Conservation (phyloP, 2,888 invertebrate genomes). For the Seira sanloemensis region DNA sequence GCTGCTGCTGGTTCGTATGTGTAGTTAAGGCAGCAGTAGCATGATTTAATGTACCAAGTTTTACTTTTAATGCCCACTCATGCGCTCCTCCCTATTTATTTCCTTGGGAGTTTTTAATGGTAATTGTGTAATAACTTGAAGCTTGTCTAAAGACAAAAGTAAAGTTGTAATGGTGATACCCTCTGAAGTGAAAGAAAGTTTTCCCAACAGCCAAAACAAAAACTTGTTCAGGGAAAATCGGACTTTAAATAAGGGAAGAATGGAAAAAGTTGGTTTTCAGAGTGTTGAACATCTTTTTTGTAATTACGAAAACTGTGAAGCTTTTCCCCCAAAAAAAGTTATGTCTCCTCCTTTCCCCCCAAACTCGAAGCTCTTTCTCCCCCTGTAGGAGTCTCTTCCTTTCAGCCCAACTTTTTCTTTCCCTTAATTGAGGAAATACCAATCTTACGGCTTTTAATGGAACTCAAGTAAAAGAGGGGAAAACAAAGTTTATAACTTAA, state of each 20-base stretch:
- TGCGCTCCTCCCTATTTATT: not conserved
- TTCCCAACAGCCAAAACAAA: no score
- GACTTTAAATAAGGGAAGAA: slow-evolving; percentile 1
- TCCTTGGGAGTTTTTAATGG: not conserved
- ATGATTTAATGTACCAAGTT: no score
- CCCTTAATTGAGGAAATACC: slow-evolving; percentile 9
- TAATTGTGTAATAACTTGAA: slow-evolving; percentile 7
- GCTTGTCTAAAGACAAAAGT: slow-evolving; percentile 3
- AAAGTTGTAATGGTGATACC: slow-evolving; percentile 9
- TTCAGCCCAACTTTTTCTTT: not conserved
- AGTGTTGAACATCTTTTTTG: slow-evolving; percentile 11
- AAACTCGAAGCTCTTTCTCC: not conserved
- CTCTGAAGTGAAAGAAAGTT: not conserved
- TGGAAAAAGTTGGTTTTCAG: not conserved
- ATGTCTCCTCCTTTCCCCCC: slow-evolving; percentile 6
- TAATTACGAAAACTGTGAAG: slow-evolving; percentile 8
- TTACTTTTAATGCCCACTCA: not conserved
- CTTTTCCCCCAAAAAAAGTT: not conserved
- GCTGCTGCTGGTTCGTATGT: no score
- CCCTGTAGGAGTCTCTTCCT: not conserved
- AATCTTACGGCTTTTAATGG: not conserved
- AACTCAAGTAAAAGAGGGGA: not conserved
- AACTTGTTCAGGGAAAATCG: slow-evolving; percentile 9
- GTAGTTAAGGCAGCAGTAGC: no score
- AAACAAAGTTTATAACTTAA: not conserved